phyloP scores from a whole-genome alignment of 2,113 vertebrate species.

The Pseudopodoces humilis region DNA sequence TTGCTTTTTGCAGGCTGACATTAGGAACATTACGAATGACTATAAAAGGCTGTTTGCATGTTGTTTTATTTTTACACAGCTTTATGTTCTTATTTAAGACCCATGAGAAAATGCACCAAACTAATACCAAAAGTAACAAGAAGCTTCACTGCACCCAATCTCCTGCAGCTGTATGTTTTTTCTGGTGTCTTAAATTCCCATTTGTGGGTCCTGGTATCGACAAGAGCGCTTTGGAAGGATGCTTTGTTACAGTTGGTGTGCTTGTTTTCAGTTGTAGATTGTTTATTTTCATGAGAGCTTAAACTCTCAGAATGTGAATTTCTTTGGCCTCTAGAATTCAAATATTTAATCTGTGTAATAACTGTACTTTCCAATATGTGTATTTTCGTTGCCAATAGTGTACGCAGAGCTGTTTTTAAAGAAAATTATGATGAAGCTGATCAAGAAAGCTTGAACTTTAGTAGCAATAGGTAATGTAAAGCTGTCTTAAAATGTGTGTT shows the following conservation, averaged over 20 bases:
- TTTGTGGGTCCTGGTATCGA: not conserved
- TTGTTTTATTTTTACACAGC: not conserved
- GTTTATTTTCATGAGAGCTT: not conserved
- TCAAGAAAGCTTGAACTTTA: not conserved
- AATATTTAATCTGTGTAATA: not conserved
- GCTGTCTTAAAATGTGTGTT: not conserved
- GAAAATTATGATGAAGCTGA: not conserved
- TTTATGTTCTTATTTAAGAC: not conserved
- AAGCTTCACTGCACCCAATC: not conserved
- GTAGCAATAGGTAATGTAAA: not conserved
- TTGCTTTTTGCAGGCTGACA: not conserved
- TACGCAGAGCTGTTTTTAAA: not conserved
- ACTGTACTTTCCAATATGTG: not conserved
- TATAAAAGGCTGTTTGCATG: not conserved
- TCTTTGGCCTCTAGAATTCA: constrained; percentile 3
- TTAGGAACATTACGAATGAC: not conserved
- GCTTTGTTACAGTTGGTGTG: not conserved
- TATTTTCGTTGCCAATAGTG: not conserved
- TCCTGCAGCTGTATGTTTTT: not conserved
- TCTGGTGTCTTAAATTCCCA: not conserved
- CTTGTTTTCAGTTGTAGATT: not conserved
- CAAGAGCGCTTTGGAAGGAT: not conserved
- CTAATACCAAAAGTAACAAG: not conserved
- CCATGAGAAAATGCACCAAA: not conserved
- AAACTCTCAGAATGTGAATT: not conserved